A percentile compares a stretch with the other conserved stretches of the same genome.
phyloP scores from a whole-genome alignment of 2,797 vertebrate genomes.

The Xenopus petersii region DNA sequence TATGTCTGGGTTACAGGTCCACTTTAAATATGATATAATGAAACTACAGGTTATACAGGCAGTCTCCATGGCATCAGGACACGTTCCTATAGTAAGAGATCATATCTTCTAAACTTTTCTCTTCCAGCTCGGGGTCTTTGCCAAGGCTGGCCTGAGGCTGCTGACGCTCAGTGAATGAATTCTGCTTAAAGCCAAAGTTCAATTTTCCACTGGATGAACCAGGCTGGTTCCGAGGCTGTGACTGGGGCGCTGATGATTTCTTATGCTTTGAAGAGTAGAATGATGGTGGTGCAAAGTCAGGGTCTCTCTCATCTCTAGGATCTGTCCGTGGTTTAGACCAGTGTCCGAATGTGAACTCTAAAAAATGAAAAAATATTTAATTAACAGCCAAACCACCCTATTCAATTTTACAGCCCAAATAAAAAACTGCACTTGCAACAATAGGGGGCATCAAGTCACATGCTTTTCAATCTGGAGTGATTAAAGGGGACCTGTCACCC shows the following conservation, averaged over 20 bases:
- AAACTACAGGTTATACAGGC: too few relatives aligned
- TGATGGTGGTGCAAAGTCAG: constrained; percentile 90
- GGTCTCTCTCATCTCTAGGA: constrained; percentile 80
- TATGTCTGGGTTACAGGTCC: too few relatives aligned
- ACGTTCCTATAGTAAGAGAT: constrained; percentile 88
- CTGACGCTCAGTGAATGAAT: not conserved
- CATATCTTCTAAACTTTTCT: constrained; percentile 86
- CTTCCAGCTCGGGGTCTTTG: constrained; percentile 51
- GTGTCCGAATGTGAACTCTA: constrained; percentile 83
- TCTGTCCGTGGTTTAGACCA: constrained; percentile 77
- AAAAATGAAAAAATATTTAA: constrained; percentile 19
- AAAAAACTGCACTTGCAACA: too few relatives aligned
- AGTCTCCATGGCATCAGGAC: constrained; percentile 59
- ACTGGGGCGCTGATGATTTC: constrained; percentile 41
- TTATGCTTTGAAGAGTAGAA: constrained; percentile 71
- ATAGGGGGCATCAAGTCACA: too few relatives aligned
- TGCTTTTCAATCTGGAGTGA: too few relatives aligned
- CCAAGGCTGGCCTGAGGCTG: not conserved
- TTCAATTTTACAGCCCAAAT: too few relatives aligned
- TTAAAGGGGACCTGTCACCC: too few relatives aligned
- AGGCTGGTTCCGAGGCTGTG: constrained; percentile 53
- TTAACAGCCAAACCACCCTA: too few relatives aligned
- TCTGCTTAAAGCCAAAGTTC: constrained; percentile 22
- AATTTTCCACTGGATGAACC: constrained; percentile 56
- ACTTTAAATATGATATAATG: too few relatives aligned